Base-by-base conservation (phyloP, 2,113 vertebrate species). In the Nansenia antarctica region DNA sequence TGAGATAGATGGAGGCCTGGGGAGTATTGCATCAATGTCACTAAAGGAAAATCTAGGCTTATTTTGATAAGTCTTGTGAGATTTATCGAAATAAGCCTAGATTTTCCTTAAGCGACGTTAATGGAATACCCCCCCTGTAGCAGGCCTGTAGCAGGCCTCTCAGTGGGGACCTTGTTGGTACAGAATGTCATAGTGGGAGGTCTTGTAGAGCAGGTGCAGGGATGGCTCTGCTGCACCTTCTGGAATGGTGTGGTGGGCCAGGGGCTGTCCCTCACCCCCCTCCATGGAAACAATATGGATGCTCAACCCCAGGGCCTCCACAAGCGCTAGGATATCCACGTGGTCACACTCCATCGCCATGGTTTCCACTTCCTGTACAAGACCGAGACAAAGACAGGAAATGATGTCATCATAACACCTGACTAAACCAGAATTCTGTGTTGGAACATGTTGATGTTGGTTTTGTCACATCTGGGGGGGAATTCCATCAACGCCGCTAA, bases 291-390 rank as follows among this genome's bases (percentile, higher is more conserved):
- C 93, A 5, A 94, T 91, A 69, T 92, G 87, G 2, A 90, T 85
- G 79, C 86, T 83, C 2, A 92, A 67, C 34, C 80, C 91, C 78
- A 95, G 75, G 0, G 93, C 93, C 67, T 94, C 90, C 0, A 90
- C 89, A 72, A 94, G 82, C 45, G 94, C 94, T 0, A 91, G 86
- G 77, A 95, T 93, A 84, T 93, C 91, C 77, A 93, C 91, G 4
- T 91, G 92, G 57, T 94, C 90, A 34, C 93, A 91, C 67, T 94
- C 92, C 78, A 88, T 82, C 0, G 90, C 88, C 91, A 93, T 93
- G 58, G 84, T 77, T 83, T 95, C 90, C 72, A 92, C 90, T 62
- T 94, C 92, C 94, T 95, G 72, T 75, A 29, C 45, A 69, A 73
- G 22, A 74, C 24, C 14, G 60, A 45, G 3, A 3, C 4, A 65